Evolutionary conservation across 2,797 vertebrate species (phyloP), one percentile per base, ranked within the genome.

Genomic region (Netta rufina): DNA sequence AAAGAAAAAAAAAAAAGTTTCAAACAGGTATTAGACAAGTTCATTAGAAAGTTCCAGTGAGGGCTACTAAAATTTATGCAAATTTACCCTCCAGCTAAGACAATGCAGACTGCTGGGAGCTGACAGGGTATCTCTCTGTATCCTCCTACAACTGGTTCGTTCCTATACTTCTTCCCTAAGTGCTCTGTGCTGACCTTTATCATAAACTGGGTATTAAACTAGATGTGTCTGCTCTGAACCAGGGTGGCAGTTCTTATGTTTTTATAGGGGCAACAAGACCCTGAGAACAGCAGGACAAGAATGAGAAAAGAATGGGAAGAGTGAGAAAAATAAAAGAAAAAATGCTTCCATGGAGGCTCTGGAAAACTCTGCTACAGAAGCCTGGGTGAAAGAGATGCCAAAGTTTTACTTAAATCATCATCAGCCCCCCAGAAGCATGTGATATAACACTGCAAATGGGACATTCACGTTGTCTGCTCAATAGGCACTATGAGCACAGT

Each of bases 371-470:
- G 25, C 7, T 66, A 9, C 13, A 62, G 41, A 33, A 89, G 10
- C 19, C 16, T 70, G 66, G 22, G 21, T 45, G 43, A 62, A 81
- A 81, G 32, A 54, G 10, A n/a, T 20, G 5, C 16, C 4, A 80
- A 36, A 6, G 32, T 81, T 88, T 73, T 66, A 13, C 1, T 8
- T 39, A 69, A 74, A 51, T 80, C 53, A 13, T 25, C 0, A 0
- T 33, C 24, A 72, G 33, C 13, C 1, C 0, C 77, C 21, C 1
- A 0, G 73, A 93, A 72, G 8, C 11, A 32, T 1, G 2, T 54
- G 24, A 30, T 30, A 54, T 1, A 36, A 9, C 18, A 20, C 8
- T 11, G 61, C 58, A 22, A 13, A 65, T 64, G 30, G 60, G n/a
- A 83, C 18, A 47, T 56, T 56, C 64, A 21, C 30, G 33, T 36